Evolutionary conservation across 2,113 vertebrate species (phyloP).

Genomic region (Labrus mixtus): DNA sequence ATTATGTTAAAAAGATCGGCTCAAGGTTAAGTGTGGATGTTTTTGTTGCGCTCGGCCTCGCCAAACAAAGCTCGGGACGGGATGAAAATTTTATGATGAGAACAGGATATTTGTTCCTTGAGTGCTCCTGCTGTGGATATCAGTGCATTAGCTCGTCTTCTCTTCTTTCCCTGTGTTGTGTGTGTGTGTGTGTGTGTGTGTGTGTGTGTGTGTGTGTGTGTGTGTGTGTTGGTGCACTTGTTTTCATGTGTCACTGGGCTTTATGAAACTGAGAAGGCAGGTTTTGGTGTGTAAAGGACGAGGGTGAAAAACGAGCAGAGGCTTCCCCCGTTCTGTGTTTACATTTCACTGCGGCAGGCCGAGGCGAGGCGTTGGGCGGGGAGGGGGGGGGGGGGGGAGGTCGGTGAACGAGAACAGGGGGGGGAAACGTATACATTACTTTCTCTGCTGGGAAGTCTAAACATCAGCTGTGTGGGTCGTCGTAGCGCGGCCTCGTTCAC

Average conservation of each 20-base stretch:
- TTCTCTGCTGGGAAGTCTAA: slow-evolving; percentile 34
- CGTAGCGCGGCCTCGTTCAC: slow-evolving; percentile 23
- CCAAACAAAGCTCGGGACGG: slow-evolving; percentile 34
- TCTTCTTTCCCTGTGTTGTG: not conserved
- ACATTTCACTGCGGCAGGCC: slow-evolving; percentile 45
- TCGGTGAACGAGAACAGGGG: slow-evolving; percentile 10
- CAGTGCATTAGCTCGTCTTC: slow-evolving; percentile 53
- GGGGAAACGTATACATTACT: slow-evolving; percentile 35
- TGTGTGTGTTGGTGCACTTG: slow-evolving; percentile 27
- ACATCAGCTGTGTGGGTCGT: slow-evolving; percentile 13
- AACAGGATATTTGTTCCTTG: slow-evolving; percentile 72
- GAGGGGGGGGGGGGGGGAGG: no score
- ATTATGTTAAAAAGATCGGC: slow-evolving; percentile 67
- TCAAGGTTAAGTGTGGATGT: slow-evolving; percentile 69
- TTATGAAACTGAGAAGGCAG: slow-evolving; percentile 54
- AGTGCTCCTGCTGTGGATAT: slow-evolving; percentile 53
- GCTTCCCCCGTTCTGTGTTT: slow-evolving; percentile 61
- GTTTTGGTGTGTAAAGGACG: slow-evolving; percentile 14
- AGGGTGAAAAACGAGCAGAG: slow-evolving; percentile 51
- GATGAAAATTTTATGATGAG: slow-evolving; percentile 73
- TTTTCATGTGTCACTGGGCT: slow-evolving; percentile 45
- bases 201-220: slow-evolving; percentile 1
- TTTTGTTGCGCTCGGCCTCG: slow-evolving; percentile 44
- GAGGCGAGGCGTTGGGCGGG: not conserved
- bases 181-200: not conserved